Evolutionary conservation across 2,888 invertebrate genomes (phyloP).

Genomic region (Thumatha senex): DNA sequence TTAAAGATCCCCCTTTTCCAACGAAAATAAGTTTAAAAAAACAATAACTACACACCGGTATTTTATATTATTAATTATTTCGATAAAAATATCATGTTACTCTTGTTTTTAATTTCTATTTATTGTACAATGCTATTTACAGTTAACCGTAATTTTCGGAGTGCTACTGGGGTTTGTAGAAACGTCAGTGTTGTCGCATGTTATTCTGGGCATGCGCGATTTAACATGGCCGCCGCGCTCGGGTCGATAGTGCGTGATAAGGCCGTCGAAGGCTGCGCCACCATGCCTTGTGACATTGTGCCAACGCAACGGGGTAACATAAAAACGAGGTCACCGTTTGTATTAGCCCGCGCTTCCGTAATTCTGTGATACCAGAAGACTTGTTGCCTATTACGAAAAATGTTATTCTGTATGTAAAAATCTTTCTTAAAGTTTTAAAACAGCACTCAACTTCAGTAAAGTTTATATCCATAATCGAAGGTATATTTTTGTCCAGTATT

Average conservation of each 20-base stretch:
- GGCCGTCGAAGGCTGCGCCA: slow-evolving; percentile 65
- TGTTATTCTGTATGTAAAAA: background rate
- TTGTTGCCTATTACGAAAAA: slow-evolving; percentile 25
- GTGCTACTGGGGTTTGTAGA: slow-evolving; percentile 54
- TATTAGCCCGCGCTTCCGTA: slow-evolving; percentile 67
- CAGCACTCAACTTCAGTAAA: too few species aligned
- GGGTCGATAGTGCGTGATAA: slow-evolving; percentile 74
- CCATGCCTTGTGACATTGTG: slow-evolving; percentile 68
- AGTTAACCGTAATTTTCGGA: slow-evolving; percentile 54
- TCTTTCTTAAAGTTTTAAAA: slow-evolving; percentile 1
- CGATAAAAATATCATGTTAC: slow-evolving; percentile 25
- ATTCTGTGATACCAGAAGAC: slow-evolving; percentile 39
- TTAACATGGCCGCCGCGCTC: slow-evolving; percentile 46
- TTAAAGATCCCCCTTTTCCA: background rate
- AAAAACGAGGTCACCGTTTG: slow-evolving; percentile 71
- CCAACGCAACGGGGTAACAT: slow-evolving; percentile 68
- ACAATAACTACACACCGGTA: slow-evolving; percentile 37
- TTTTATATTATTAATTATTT: slow-evolving; percentile 22
- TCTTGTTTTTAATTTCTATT: slow-evolving; percentile 38
- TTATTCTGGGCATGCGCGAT: slow-evolving; percentile 62
- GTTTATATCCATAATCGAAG: too few species aligned
- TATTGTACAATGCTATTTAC: slow-evolving; percentile 62
- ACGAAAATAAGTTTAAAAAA: background rate
- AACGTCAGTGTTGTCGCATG: slow-evolving; percentile 77
- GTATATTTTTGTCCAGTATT: background rate